Percentiles rank a stretch among this genome's conserved stretches.
These are phyloP conservation scores for Oryzias curvinotus DNA, from an alignment of 2,113 vertebrate species.

Conservation along the genomic window DNA sequence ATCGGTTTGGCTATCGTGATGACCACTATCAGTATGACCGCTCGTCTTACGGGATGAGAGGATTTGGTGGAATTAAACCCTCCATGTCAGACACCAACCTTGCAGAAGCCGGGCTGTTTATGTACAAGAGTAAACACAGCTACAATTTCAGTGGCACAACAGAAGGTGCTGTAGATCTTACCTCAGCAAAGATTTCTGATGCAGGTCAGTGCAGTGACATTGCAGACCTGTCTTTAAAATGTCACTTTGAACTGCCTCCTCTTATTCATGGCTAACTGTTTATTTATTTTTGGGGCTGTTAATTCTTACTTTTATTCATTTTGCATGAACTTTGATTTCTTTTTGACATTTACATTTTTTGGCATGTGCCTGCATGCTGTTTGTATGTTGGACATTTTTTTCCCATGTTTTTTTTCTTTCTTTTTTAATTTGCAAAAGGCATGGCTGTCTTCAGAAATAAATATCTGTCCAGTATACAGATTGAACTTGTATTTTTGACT, in stretches of 20 bases:
- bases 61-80: slow-evolving; percentile 91
- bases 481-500: slow-evolving; percentile 89
- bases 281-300: slow-evolving; percentile 32
- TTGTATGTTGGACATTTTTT: slow-evolving; percentile 72
- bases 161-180: slow-evolving; percentile 96
- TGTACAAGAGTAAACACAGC: slow-evolving; percentile 96
- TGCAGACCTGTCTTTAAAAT: slow-evolving; percentile 90
- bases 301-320: slow-evolving; percentile 47
- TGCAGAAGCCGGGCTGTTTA: slow-evolving; percentile 92
- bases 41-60: slow-evolving; percentile 83
- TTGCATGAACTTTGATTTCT: slow-evolving; percentile 62
- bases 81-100: slow-evolving; percentile 99
- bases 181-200: slow-evolving; percentile 89
- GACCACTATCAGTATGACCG: slow-evolving; percentile 95
- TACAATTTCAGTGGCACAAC: slow-evolving; percentile 90
- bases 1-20: slow-evolving; percentile 96
- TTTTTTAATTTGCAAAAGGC: slow-evolving; percentile 77
- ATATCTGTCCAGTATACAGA: slow-evolving; percentile 68
- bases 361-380: slow-evolving; percentile 88
- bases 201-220: slow-evolving; percentile 94
- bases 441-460: slow-evolving; percentile 77
- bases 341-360: slow-evolving; percentile 66
- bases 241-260: slow-evolving; percentile 82
- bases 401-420: slow-evolving; percentile 52
- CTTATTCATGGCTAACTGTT: slow-evolving; percentile 73